Evolutionary conservation across 2,113 vertebrate species (phyloP).

Genomic region (Thomomys bottae): DNA sequence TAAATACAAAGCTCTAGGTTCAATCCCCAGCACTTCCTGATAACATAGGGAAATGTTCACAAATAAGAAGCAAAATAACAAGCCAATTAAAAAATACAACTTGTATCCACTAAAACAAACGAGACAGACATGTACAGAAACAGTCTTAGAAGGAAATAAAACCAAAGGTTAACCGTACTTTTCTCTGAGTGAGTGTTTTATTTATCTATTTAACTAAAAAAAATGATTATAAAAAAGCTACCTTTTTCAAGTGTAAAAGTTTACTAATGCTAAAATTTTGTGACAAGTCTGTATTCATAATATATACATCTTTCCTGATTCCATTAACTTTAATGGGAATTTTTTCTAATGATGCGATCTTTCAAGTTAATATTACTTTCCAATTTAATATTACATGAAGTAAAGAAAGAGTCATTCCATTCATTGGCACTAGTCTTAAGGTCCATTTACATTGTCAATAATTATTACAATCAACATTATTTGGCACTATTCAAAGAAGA

Average conservation of each 20-base stretch:
- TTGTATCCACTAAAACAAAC: background rate
- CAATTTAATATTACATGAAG: slow-evolving; percentile 30
- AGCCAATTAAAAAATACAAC: background rate
- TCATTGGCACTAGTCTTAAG: background rate
- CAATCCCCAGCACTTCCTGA: background rate
- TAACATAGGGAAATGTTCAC: background rate
- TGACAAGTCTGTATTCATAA: slow-evolving; percentile 22
- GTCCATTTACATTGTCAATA: background rate
- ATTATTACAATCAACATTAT: background rate
- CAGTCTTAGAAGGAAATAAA: slow-evolving; percentile 18
- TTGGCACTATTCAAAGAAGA: background rate
- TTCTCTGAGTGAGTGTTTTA: slow-evolving; percentile 23
- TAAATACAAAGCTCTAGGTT: too few relatives aligned
- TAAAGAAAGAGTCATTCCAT: slow-evolving; percentile 32
- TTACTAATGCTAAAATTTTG: slow-evolving; percentile 45
- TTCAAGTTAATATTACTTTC: slow-evolving; percentile 18
- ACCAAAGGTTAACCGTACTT: slow-evolving; percentile 39
- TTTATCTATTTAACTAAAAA: slow-evolving; percentile 49
- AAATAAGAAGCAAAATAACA: background rate
- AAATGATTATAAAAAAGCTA: slow-evolving; percentile 33
- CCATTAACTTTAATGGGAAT: slow-evolving; percentile 32
- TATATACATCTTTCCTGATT: slow-evolving; percentile 38
- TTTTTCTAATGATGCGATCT: slow-evolving; percentile 35
- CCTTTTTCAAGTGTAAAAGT: slow-evolving; percentile 45
- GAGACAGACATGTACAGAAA: background rate